Conservation (phyloP, 2,797 vertebrate genomes). For the Premnoplex brunnescens region DNA sequence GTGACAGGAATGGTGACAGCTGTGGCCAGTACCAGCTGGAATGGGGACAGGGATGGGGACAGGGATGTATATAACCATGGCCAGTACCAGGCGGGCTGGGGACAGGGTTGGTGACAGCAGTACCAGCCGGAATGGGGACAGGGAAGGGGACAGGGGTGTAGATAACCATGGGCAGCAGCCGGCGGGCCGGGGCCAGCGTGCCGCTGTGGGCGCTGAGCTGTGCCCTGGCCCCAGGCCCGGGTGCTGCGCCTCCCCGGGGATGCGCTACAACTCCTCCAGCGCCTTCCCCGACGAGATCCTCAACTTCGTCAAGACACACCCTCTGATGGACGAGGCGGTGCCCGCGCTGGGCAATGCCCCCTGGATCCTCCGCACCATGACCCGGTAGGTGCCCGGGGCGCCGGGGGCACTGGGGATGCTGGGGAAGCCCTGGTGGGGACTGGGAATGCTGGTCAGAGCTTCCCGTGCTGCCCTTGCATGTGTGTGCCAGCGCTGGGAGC, state of each 20-base stretch:
- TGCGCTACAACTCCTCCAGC: conserved; percentile 91
- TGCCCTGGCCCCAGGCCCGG: conserved; percentile 81
- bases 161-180: not conserved
- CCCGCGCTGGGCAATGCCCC: conserved; percentile 88
- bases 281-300: conserved; percentile 94
- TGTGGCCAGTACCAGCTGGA: too few species aligned
- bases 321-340: conserved; percentile 92
- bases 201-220: not conserved
- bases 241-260: conserved; percentile 86
- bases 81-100: not conserved
- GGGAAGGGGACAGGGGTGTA: not conserved
- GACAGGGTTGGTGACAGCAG: not conserved
- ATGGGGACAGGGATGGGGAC: not conserved
- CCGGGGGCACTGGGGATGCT: not conserved
- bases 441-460: not conserved
- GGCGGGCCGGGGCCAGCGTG: too few species aligned
- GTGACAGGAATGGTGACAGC: too few species aligned
- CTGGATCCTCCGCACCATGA: conserved; percentile 93
- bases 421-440: not conserved
- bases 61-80: not conserved
- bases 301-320: conserved; percentile 94
- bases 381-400: conserved; percentile 75
- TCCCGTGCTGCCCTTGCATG: accelerated
- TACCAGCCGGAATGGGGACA: too few species aligned
- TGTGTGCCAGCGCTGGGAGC: not conserved